These are phyloP conservation scores for Tragulus kanchil DNA, from an alignment of 2,113 vertebrate genomes.

Conservation along the genomic window DNA sequence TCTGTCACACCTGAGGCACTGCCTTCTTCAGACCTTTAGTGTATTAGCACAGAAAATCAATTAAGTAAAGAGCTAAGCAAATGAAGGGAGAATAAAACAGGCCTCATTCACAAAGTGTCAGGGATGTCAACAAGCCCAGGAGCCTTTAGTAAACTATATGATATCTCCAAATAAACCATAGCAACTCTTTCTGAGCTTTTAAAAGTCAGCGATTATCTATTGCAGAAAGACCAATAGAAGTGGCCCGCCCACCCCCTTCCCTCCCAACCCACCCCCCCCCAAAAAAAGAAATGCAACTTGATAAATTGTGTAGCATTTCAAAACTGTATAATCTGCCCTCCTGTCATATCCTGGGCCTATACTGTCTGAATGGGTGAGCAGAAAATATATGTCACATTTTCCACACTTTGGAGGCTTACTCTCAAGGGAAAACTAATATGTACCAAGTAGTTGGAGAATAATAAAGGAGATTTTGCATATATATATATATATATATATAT, in stretches of 20 bases:
- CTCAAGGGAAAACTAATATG: neutral
- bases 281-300: neutral
- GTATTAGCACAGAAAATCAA: slow-evolving; percentile 91
- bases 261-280: too few relatives aligned
- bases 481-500: neutral
- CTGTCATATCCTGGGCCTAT: neutral
- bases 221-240: too few relatives aligned
- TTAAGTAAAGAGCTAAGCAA: slow-evolving; percentile 91
- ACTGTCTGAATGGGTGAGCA: neutral
- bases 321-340: neutral
- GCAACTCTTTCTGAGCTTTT: slow-evolving; percentile 80
- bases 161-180: slow-evolving; percentile 81
- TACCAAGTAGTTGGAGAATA: neutral
- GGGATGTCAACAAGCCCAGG: slow-evolving; percentile 78
- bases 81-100: slow-evolving; percentile 86
- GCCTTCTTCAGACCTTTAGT: slow-evolving; percentile 88
- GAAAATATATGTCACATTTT: too few relatives aligned
- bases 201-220: slow-evolving; percentile 72
- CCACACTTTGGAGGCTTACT: neutral
- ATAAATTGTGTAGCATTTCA: neutral
- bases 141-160: slow-evolving; percentile 77
- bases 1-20: slow-evolving; percentile 91
- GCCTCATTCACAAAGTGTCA: slow-evolving; percentile 86
- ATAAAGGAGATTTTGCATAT: slow-evolving; percentile 31
- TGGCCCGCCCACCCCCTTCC: too few relatives aligned